A percentile compares a stretch with the other conserved stretches of the same genome.
Evolutionary conservation across 2,797 vertebrate species (phyloP).

Genomic region (Alfaro cultratus): DNA sequence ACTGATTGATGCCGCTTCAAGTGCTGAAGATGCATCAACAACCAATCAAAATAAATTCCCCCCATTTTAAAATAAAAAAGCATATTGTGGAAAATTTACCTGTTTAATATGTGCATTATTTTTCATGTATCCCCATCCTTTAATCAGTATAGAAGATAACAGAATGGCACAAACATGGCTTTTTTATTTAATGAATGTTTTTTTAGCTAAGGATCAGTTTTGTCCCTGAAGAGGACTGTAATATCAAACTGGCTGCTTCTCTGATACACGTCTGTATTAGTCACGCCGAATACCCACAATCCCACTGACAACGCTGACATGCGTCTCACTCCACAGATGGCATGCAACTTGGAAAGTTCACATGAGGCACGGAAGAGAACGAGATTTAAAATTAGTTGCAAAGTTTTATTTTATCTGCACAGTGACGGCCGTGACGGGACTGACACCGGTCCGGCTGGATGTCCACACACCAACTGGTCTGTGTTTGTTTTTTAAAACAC

Average conservation of each 20-base stretch:
- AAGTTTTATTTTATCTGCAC: not conserved
- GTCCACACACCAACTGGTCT: not conserved
- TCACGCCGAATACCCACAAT: constrained; percentile 3
- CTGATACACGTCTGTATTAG: constrained; percentile 4
- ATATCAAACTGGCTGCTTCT: constrained; percentile 13
- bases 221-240: not conserved
- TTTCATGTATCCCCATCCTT: not conserved
- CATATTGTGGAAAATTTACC: constrained; percentile 33
- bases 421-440: not conserved
- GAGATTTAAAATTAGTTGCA: not conserved
- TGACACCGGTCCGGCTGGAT: not conserved
- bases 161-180: not conserved
- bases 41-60: constrained; percentile 35
- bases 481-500: not conserved
- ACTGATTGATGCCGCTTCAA: constrained; percentile 52
- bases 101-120: not conserved
- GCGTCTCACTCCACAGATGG: constrained; percentile 8
- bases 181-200: not conserved
- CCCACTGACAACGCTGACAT: not conserved
- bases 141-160: not conserved
- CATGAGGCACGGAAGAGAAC: not conserved
- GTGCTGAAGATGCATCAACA: constrained; percentile 50
- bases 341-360: constrained; percentile 9
- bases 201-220: not conserved
- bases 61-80: constrained; percentile 39